phyloP scores from a whole-genome alignment of 2,797 vertebrate species.

The Caiman crocodilus region DNA sequence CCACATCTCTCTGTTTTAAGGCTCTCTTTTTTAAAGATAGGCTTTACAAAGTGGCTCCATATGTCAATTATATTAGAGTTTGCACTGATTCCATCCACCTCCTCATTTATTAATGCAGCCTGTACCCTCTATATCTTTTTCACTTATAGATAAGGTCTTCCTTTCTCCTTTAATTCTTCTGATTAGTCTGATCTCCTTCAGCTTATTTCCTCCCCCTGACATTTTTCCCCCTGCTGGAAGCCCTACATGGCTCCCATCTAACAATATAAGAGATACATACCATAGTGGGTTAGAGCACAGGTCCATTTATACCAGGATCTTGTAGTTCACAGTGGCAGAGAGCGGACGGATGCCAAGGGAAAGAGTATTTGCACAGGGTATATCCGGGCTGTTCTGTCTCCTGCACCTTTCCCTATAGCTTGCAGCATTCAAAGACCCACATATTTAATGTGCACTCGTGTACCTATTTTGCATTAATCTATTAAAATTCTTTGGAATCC shows the following conservation, averaged over 20 bases:
- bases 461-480: no score
- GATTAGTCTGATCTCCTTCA: conserved; percentile 41
- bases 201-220: neutral
- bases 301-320: no score
- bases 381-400: no score
- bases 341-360: no score
- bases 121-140: conserved; percentile 50
- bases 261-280: no score
- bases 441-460: no score
- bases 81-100: conserved; percentile 11
- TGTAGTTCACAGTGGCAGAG: no score
- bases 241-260: neutral
- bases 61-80: conserved; percentile 31
- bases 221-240: neutral
- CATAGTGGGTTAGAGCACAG: no score
- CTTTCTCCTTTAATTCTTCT: conserved; percentile 62
- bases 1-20: conserved; percentile 49
- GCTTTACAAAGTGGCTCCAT: conserved; percentile 57
- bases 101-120: conserved; percentile 61
- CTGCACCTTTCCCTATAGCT: no score
- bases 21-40: conserved; percentile 53
- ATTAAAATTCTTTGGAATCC: no score
- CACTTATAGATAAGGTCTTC: conserved; percentile 18
- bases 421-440: no score
- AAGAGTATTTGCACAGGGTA: no score